Percentiles rank a stretch among this genome's conserved stretches.
These are phyloP conservation scores for Campoplex capitator DNA, from an alignment of 2,888 invertebrate species.

Conservation along the genomic window DNA sequence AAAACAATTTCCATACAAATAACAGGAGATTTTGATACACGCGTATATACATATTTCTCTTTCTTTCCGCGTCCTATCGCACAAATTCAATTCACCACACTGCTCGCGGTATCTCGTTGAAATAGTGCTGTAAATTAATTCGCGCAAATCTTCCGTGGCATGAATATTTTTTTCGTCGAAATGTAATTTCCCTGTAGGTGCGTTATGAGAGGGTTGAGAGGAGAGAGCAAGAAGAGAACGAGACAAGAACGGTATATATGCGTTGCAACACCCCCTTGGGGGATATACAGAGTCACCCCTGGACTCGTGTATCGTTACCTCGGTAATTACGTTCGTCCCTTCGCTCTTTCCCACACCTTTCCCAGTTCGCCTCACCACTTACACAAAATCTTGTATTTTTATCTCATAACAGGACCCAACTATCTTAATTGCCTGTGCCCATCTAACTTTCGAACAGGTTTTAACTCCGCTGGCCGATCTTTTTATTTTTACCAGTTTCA, in stretches of 20 bases:
- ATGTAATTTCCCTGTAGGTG: conserved; percentile 79
- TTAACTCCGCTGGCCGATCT: neutral
- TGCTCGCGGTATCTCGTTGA: conserved; percentile 52
- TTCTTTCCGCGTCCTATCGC: neutral
- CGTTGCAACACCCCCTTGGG: conserved; percentile 17
- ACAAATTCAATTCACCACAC: conserved; percentile 62
- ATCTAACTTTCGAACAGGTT: conserved; percentile 68
- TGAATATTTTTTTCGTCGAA: conserved; percentile 76
- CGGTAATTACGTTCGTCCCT: conserved; percentile 81
- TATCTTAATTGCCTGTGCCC: conserved; percentile 81
- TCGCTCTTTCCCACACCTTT: conserved; percentile 58
- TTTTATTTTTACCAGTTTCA: conserved; percentile 21
- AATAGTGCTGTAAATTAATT: conserved; percentile 79
- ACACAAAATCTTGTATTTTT: conserved; percentile 76
- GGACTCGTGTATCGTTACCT: conserved; percentile 75
- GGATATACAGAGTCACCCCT: conserved; percentile 37
- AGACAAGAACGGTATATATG: conserved; percentile 5
- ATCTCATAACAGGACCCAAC: conserved; percentile 81
- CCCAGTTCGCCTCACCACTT: neutral
- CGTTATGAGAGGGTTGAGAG: conserved; percentile 14
- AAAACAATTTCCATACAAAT: neutral
- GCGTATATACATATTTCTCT: neutral
- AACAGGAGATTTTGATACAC: neutral
- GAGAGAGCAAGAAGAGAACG: neutral
- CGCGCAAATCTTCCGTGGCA: conserved; percentile 80